Conservation (phyloP, 2,113 vertebrate genomes). For the Albula glossodonta region DNA sequence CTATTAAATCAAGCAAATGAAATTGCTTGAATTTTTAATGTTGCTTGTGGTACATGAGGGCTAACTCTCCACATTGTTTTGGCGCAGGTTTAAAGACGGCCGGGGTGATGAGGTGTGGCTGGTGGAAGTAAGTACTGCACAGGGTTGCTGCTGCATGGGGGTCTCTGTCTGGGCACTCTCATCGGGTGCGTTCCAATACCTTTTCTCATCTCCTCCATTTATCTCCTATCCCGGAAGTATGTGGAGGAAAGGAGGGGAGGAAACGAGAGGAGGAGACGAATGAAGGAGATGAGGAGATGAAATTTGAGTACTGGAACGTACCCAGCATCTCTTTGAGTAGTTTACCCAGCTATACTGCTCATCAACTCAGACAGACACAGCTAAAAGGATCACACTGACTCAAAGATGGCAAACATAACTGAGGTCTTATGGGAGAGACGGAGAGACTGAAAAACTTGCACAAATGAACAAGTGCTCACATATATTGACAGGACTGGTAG, state of each 20-base stretch:
- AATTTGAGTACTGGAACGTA: too few species aligned
- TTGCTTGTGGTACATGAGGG: neutral
- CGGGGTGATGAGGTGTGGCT: conserved; percentile 87
- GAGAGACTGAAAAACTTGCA: neutral
- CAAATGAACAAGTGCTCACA: neutral
- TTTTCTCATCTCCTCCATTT: too few species aligned
- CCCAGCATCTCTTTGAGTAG: neutral
- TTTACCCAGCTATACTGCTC: neutral
- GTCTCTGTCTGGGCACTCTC: too few species aligned
- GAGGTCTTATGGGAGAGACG: neutral
- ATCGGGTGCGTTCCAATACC: too few species aligned
- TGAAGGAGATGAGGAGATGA: too few species aligned
- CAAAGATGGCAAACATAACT: neutral
- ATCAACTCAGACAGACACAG: neutral
- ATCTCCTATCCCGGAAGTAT: too few species aligned
- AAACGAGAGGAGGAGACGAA: too few species aligned
- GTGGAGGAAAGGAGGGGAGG: too few species aligned
- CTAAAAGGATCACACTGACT: neutral
- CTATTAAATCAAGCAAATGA: neutral
- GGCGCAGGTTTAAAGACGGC: conserved; percentile 82
- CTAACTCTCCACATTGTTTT: conserved; percentile 22
- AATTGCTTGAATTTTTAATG: neutral
- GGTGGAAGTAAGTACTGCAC: conserved; percentile 79
- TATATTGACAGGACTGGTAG: neutral
- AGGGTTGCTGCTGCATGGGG: neutral